Base-by-base conservation (phyloP, 1,140 invertebrate genomes). In the Sycophila sp. region DNA sequence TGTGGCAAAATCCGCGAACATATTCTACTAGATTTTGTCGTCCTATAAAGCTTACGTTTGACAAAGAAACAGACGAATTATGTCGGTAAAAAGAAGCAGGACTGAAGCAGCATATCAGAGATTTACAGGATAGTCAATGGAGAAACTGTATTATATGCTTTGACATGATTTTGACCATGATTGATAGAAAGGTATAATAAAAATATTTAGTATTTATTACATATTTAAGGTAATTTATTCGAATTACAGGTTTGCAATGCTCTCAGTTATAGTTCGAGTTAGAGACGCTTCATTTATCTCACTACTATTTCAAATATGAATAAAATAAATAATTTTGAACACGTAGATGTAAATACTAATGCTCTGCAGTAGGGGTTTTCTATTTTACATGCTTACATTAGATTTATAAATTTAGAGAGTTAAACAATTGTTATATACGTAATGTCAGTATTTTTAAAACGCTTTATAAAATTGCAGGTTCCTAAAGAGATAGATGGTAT, bases 111-210 rank as follows among this genome's bases (percentile, higher is more conserved):
- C 45, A 49, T 10, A 49, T 49, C 24, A 10, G 24, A 24, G 45
- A 49, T 10, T 24, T 26, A 8, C 22, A 26, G 22, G 19, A 24
- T 49, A 8, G 7, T 24, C 19, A n/a, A 10, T 7, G n/a, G 8
- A 19, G 10, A 19, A 22, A 22, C 8, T 49, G 17, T 10, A 49
- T 22, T 24, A 22, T 49, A n/a, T 1, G 19, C 19, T 49, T 49
- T 22, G 22, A 49, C 19, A 24, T 49, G 17, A 49, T 49, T 5
- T 49, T 28, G 7, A 26, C 32, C 8, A 32, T 19, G 28, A 59
- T 68, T 69, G 24, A 13, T 13, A 53, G 28, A 47, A 58, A 47
- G 38, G 36, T 73, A n/a, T n/a, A n/a, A n/a, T n/a, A n/a, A n/a
- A n/a, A n/a, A n/a, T n/a, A n/a, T n/a, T n/a, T n/a, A n/a, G n/a